Evolutionary conservation across 2,888 invertebrate species (phyloP).

Genomic region (Lypha dubia): DNA sequence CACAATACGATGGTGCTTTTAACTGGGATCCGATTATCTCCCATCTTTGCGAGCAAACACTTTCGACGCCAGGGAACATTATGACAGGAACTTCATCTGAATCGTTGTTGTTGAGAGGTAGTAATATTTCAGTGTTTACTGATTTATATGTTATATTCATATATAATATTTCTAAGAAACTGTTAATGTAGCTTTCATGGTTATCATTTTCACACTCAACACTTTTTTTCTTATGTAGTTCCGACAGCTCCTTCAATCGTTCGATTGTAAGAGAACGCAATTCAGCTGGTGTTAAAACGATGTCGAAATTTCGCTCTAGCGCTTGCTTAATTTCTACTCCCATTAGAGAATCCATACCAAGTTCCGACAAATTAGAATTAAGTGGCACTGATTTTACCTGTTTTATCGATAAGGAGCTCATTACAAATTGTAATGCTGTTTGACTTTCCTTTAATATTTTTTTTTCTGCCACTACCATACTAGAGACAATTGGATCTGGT

Average conservation of each 20-base stretch:
- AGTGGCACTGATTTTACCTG: constrained; percentile 88
- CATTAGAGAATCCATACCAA: constrained; percentile 99
- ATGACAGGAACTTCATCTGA: constrained; percentile 46
- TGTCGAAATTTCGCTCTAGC: constrained; percentile 93
- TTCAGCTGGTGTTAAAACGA: constrained; percentile 93
- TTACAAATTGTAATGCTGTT: constrained; percentile 89
- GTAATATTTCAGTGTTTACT: neutral
- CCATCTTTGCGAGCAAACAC: constrained; percentile 47
- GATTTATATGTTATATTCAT: constrained; percentile 24
- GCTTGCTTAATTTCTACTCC: constrained; percentile 98
- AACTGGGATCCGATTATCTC: constrained; percentile 23
- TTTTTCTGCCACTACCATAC: constrained; percentile 95
- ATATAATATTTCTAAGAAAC: constrained; percentile 30
- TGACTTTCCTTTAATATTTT: constrained; percentile 86
- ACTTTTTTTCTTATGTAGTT: constrained; percentile 21
- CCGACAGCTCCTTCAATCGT: constrained; percentile 79
- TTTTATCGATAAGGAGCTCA: constrained; percentile 87
- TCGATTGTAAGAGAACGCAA: constrained; percentile 91
- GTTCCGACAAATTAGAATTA: constrained; percentile 91
- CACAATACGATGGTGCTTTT: constrained; percentile 41
- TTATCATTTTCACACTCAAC: neutral
- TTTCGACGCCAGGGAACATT: constrained; percentile 61
- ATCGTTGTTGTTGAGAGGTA: constrained; percentile 37
- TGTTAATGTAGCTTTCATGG: neutral
- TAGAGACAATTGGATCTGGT: constrained; percentile 88